A percentile compares a stretch with the other conserved stretches of the same genome.
Evolutionary conservation across 2,888 invertebrate species (phyloP).

Genomic region (Leptothorax acervorum): DNA sequence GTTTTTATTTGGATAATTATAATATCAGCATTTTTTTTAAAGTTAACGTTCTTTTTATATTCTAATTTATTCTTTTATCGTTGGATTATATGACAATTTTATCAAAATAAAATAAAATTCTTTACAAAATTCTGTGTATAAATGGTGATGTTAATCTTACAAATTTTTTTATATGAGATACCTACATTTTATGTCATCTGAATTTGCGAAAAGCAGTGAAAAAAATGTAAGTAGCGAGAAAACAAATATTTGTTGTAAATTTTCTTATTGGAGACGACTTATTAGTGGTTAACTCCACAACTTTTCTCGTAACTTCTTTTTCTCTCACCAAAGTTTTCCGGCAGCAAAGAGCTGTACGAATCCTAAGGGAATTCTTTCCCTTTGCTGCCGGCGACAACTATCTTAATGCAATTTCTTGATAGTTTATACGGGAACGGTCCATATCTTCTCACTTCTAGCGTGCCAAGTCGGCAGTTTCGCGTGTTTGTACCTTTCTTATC

Average conservation of each 20-base stretch:
- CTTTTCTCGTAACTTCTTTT: slow-evolving; percentile 30
- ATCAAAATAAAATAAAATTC: neutral
- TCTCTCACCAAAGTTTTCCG: slow-evolving; percentile 47
- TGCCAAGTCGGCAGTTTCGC: slow-evolving; percentile 62
- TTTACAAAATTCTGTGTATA: neutral
- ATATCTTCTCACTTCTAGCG: slow-evolving; percentile 61
- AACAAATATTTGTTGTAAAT: slow-evolving; percentile 74
- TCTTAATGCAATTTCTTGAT: slow-evolving; percentile 71
- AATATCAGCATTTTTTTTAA: neutral
- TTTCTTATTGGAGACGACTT: slow-evolving; percentile 64
- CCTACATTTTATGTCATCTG: neutral
- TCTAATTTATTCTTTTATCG: neutral
- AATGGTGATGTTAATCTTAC: neutral
- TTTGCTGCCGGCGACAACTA: slow-evolving; percentile 51
- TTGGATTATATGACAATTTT: neutral
- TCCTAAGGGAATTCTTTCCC: slow-evolving; percentile 57
- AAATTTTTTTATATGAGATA: neutral
- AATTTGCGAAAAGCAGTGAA: neutral
- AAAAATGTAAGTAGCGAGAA: slow-evolving; percentile 60
- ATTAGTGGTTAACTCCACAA: slow-evolving; percentile 66
- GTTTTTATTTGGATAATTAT: neutral
- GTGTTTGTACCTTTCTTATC: slow-evolving; percentile 29
- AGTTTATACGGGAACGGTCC: slow-evolving; percentile 66
- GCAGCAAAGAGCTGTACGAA: slow-evolving; percentile 19
- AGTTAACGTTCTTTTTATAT: neutral